A percentile compares a stretch with the other conserved stretches of the same genome.
phyloP scores from a whole-genome alignment of 2,888 invertebrate species.

The Apantesis nais region DNA sequence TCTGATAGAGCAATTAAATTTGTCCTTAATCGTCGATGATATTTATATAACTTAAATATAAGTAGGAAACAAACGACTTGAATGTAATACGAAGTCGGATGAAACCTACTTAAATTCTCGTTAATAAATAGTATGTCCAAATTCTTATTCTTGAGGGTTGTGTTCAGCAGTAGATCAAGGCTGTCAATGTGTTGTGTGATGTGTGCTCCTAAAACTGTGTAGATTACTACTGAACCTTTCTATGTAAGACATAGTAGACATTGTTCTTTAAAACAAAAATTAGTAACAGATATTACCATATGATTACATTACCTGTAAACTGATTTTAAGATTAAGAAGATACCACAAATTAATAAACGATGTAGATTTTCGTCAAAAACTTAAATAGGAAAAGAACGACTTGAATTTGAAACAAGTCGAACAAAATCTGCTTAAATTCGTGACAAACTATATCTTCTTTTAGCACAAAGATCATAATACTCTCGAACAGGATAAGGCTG shows the following conservation, averaged over 20 bases:
- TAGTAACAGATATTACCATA: not conserved
- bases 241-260: too few relatives aligned
- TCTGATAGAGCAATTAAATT: constrained; percentile 40
- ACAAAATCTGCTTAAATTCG: constrained; percentile 48
- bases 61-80: constrained; percentile 30
- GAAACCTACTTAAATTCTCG: constrained; percentile 47
- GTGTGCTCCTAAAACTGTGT: too few relatives aligned
- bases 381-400: constrained; percentile 29
- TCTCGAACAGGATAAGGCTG: not conserved
- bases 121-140: constrained; percentile 6
- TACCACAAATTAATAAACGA: not conserved
- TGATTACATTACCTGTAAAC: too few relatives aligned
- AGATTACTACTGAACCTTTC: too few relatives aligned
- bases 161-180: not conserved
- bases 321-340: not conserved
- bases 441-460: constrained; percentile 9
- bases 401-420: constrained; percentile 27
- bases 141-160: not conserved
- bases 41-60: constrained; percentile 22
- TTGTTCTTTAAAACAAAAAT: not conserved
- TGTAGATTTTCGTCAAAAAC: constrained; percentile 16
- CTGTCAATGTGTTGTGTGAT: too few relatives aligned
- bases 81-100: constrained; percentile 16
- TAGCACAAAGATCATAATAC: not conserved
- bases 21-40: not conserved